Percentiles rank a stretch among this genome's conserved stretches.
Evolutionary conservation across 2,888 invertebrate genomes (phyloP).

Genomic region (Danaus chrysippus): DNA sequence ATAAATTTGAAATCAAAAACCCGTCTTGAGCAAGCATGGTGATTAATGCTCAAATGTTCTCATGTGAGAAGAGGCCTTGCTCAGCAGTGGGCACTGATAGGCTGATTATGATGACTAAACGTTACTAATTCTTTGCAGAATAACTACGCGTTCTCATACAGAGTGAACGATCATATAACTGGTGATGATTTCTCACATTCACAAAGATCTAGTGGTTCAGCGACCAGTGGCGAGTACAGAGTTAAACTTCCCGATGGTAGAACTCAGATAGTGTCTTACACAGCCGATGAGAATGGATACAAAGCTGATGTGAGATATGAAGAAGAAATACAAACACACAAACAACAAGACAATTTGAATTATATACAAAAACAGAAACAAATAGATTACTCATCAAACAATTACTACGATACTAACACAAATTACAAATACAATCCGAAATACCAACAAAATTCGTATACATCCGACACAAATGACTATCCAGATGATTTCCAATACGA

Average conservation of each 20-base stretch:
- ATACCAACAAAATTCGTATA: slow-evolving; percentile 29
- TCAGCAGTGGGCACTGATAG: too few relatives aligned
- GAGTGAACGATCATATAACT: slow-evolving; percentile 79
- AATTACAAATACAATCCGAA: slow-evolving; percentile 7
- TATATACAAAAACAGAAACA: slow-evolving; percentile 22
- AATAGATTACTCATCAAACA: not conserved
- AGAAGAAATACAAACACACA: slow-evolving; percentile 40
- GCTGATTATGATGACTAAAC: too few relatives aligned
- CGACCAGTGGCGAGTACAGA: slow-evolving; percentile 83
- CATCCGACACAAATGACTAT: slow-evolving; percentile 55
- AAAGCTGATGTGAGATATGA: slow-evolving; percentile 83
- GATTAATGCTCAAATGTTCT: too few relatives aligned
- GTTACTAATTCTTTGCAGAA: slow-evolving; percentile 44
- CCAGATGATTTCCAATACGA: slow-evolving; percentile 47
- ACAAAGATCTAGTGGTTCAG: slow-evolving; percentile 80
- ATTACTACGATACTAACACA: too few relatives aligned
- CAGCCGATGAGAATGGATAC: slow-evolving; percentile 83
- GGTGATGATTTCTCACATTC: slow-evolving; percentile 85
- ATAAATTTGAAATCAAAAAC: too few relatives aligned
- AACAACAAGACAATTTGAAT: slow-evolving; percentile 36
- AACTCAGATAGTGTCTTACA: slow-evolving; percentile 82
- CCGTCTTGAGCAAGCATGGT: too few relatives aligned
- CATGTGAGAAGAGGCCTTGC: too few relatives aligned
- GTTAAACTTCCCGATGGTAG: slow-evolving; percentile 84
- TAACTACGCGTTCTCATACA: slow-evolving; percentile 83